Evolutionary conservation across 2,888 invertebrate genomes (phyloP), one percentile per base, ranked within the genome.

Genomic region (Acanthococcus lagerstroemiae): DNA sequence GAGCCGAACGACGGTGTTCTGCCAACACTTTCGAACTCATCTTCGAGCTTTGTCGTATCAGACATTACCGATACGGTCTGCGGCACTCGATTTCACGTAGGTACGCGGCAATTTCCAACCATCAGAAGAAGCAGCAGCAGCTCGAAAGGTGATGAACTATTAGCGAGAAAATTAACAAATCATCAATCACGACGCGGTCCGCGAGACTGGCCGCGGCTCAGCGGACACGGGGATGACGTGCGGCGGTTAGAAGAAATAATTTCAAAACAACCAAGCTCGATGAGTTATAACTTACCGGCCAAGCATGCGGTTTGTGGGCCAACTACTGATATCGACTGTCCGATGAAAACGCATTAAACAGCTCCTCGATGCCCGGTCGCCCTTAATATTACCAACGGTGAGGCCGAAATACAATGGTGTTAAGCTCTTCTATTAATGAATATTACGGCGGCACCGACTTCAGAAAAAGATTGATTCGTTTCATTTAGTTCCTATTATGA

Each of bases 381-480:
- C 21, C 24, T 12, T 52, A 48, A 15, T 22, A 22, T 1, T 22
- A 24, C n/a, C 15, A 24, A 24, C 22, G 22, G 5, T 52, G 22
- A 24, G 4, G 2, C 9, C n/a, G 9, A 19, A 9, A n/a, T 21
- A n/a, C 48, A 19, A n/a, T 48, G n/a, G 9, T 19, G n/a, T 21
- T 48, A 19, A 19, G n/a, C 48, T 48, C 52, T 22, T 15, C 22
- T 24, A 19, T 48, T 48, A 5, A 50, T 50, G 52, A 61, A 61
- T 61, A 52, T 52, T 52, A 22, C 58, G 22, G 46, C 50, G 50
- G 48, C 50, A 37, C 52, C 46, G 57, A 27, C 24, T 50, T 26
- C 27, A 61, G 52, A 61, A 61, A 61, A 61, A 61, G 61, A 61
- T 61, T 61, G 61, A 61, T 61, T 61, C 61, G 61, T 61, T 61